Evolutionary conservation across 2,113 vertebrate genomes (phyloP).

Genomic region (Pseudolaguvia tuberculata): DNA sequence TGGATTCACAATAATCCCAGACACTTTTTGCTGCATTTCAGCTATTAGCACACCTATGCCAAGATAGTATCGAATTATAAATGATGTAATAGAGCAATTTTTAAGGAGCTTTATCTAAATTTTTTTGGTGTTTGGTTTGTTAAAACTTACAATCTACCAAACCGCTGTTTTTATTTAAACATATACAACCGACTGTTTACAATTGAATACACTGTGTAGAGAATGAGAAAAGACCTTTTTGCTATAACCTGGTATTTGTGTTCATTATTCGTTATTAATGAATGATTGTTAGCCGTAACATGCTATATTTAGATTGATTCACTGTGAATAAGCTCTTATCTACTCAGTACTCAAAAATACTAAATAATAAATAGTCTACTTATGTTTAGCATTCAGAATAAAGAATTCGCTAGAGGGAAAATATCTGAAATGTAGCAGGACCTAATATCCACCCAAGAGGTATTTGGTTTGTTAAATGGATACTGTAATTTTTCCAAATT

Average conservation of each 20-base stretch:
- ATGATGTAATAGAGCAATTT: background rate
- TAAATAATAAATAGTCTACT: background rate
- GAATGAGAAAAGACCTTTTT: background rate
- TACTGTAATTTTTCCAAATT: background rate
- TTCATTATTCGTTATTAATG: background rate
- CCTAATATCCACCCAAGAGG: background rate
- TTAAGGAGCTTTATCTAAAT: no score
- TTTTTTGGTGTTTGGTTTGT: background rate
- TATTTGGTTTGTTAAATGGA: background rate
- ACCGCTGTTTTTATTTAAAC: background rate
- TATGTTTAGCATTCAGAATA: background rate
- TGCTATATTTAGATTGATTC: background rate
- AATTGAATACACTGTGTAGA: background rate
- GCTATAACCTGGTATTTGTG: background rate
- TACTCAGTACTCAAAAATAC: background rate
- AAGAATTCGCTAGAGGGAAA: background rate
- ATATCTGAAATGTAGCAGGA: background rate
- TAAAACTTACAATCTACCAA: background rate
- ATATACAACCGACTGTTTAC: constrained; percentile 4
- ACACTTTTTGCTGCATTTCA: background rate
- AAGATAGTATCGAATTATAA: background rate
- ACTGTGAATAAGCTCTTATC: background rate
- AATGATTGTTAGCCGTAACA: background rate
- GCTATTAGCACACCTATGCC: constrained; percentile 4
- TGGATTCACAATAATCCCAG: background rate